These are phyloP conservation scores for Gopherus evgoodei DNA, from an alignment of 2,113 vertebrate genomes.

Conservation along the genomic window DNA sequence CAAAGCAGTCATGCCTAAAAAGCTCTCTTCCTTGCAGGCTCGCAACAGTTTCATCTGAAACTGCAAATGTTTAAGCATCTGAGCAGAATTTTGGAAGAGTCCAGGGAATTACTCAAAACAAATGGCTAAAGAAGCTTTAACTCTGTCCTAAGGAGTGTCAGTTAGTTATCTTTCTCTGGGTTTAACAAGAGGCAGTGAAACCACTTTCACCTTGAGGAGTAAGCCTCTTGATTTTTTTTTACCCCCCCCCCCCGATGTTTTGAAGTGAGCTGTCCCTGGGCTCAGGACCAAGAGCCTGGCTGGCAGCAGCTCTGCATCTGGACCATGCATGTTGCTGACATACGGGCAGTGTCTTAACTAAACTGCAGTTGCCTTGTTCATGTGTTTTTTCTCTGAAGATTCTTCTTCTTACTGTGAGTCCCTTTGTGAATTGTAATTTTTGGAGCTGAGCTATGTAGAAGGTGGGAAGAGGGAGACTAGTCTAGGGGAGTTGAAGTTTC, in stretches of 20 bases:
- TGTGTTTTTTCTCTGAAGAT: accelerated
- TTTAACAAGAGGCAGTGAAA: background rate
- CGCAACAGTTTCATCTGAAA: constrained; percentile 28
- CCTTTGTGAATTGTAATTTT: background rate
- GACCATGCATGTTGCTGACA: background rate
- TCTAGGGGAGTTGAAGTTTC: background rate
- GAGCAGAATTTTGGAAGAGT: constrained; percentile 33
- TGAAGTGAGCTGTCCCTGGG: background rate
- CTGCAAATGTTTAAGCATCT: constrained; percentile 42
- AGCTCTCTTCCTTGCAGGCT: constrained; percentile 15
- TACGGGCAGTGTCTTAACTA: accelerated
- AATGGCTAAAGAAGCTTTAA: background rate
- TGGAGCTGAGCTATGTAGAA: background rate
- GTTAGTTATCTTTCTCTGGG: background rate
- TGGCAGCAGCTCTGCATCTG: background rate
- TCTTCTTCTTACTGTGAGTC: background rate
- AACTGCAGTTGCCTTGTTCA: background rate
- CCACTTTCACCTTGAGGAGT: background rate
- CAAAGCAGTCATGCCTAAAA: background rate
- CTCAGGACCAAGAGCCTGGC: background rate
- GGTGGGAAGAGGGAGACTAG: background rate
- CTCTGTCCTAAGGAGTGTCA: accelerated
- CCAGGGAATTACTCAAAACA: background rate
- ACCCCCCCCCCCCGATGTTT: background rate
- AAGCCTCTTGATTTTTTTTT: background rate